A percentile compares a stretch with the other conserved stretches of the same genome.
These are phyloP conservation scores for Apodemia hepburni DNA, from an alignment of 2,888 invertebrate genomes.

Conservation along the genomic window DNA sequence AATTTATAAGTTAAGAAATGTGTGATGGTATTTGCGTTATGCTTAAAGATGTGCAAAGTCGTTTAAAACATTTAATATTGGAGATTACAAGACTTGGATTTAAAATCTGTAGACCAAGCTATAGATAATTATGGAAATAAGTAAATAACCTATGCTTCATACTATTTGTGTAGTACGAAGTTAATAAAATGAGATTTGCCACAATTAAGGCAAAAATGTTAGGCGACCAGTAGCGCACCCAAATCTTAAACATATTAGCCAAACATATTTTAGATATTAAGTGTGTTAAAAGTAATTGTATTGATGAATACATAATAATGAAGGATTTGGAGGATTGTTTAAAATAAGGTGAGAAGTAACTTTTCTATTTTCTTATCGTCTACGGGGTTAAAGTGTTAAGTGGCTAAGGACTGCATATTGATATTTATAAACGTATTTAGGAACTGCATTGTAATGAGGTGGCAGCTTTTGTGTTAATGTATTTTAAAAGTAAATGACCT, in stretches of 20 bases:
- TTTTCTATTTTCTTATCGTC: constrained; percentile 16
- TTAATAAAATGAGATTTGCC: too few relatives aligned
- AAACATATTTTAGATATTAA: constrained; percentile 12
- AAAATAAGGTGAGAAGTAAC: constrained; percentile 11
- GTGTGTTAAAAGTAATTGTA: constrained; percentile 15
- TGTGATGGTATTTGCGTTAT: too few relatives aligned
- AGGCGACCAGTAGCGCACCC: neutral
- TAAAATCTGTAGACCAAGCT: too few relatives aligned
- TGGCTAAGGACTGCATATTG: constrained; percentile 61
- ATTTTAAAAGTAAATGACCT: neutral
- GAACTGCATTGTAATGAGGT: neutral
- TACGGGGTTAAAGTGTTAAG: constrained; percentile 49
- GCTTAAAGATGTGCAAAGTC: too few relatives aligned
- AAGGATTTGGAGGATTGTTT: constrained; percentile 18
- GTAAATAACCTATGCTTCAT: too few relatives aligned
- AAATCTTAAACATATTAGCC: constrained; percentile 2
- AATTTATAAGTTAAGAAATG: too few relatives aligned
- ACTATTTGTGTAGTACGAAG: too few relatives aligned
- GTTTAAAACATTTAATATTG: too few relatives aligned
- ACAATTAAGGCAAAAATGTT: too few relatives aligned
- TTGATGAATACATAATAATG: constrained; percentile 7
- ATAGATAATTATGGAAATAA: too few relatives aligned
- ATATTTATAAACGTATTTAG: neutral
- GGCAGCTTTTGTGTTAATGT: neutral
- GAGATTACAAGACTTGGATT: too few relatives aligned